Percentiles rank a stretch among this genome's conserved stretches.
These are phyloP conservation scores for Archilochus colubris DNA, from an alignment of 2,113 vertebrate species.

Conservation along the genomic window DNA sequence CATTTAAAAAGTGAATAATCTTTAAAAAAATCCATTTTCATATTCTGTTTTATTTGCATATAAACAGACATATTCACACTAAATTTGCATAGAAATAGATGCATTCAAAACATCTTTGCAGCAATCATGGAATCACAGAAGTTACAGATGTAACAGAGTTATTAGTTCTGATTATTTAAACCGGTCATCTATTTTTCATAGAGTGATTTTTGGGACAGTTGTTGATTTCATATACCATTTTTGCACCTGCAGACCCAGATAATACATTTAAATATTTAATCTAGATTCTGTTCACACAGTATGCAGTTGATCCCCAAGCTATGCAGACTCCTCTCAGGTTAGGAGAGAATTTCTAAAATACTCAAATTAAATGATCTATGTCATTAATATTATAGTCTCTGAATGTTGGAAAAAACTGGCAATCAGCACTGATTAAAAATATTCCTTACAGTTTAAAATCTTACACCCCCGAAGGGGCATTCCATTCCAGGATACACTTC, in stretches of 20 bases:
- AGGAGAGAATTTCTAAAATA: not conserved
- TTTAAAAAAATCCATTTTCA: constrained; percentile 11
- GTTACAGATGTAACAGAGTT: constrained; percentile 51
- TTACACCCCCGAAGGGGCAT: not conserved
- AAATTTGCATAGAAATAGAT: constrained; percentile 50
- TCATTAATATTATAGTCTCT: not conserved
- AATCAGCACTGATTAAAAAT: constrained; percentile 8
- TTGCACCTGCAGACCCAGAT: not conserved
- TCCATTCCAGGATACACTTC: not conserved
- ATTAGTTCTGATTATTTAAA: constrained; percentile 52
- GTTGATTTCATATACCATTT: constrained; percentile 16
- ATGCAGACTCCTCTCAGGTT: not conserved
- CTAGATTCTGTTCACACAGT: not conserved
- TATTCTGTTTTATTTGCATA: constrained; percentile 53
- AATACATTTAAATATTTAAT: constrained; percentile 25
- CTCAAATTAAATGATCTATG: not conserved
- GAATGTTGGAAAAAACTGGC: not conserved
- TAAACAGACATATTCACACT: constrained; percentile 1
- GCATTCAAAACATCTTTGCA: constrained; percentile 19
- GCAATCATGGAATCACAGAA: constrained; percentile 48
- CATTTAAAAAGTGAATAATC: constrained; percentile 4
- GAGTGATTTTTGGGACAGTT: not conserved
- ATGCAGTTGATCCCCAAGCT: not conserved
- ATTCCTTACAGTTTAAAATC: not conserved
- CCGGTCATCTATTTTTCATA: constrained; percentile 32